Percentiles rank a stretch among this genome's conserved stretches.
These are phyloP conservation scores for Tangara arthus DNA, from an alignment of 2,797 vertebrate species.

Conservation along the genomic window DNA sequence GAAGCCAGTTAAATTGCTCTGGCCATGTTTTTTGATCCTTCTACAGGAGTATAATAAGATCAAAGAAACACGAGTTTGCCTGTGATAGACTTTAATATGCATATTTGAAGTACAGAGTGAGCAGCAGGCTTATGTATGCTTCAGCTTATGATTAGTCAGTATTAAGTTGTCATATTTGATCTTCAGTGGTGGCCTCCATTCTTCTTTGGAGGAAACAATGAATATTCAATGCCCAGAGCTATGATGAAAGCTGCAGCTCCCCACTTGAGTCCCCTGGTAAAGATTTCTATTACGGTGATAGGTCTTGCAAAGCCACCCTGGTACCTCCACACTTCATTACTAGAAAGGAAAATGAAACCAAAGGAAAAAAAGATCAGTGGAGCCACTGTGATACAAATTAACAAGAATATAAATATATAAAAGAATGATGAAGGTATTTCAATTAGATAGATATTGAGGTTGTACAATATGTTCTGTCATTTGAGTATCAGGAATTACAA, in stretches of 20 bases:
- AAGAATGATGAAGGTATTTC: neutral
- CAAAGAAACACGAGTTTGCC: neutral
- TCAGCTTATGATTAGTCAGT: neutral
- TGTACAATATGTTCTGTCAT: neutral
- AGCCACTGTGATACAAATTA: neutral
- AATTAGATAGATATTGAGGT: neutral
- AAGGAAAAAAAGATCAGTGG: neutral
- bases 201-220: slow-evolving; percentile 84
- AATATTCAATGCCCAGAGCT: slow-evolving; percentile 88
- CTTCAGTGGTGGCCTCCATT: slow-evolving; percentile 78
- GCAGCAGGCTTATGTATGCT: neutral
- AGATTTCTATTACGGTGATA: slow-evolving; percentile 74
- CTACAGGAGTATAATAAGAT: neutral
- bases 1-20: neutral
- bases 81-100: slow-evolving; percentile 57
- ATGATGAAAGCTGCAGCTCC: slow-evolving; percentile 91
- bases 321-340: slow-evolving; percentile 94
- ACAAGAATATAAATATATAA: neutral
- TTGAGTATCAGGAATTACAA: neutral
- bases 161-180: neutral
- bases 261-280: slow-evolving; percentile 89
- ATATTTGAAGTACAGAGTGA: neutral
- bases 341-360: slow-evolving; percentile 66
- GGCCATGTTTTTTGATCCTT: neutral
- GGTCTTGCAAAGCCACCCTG: slow-evolving; percentile 81